Base-by-base conservation (phyloP, 2,888 invertebrate species). In the Spisula solida region DNA sequence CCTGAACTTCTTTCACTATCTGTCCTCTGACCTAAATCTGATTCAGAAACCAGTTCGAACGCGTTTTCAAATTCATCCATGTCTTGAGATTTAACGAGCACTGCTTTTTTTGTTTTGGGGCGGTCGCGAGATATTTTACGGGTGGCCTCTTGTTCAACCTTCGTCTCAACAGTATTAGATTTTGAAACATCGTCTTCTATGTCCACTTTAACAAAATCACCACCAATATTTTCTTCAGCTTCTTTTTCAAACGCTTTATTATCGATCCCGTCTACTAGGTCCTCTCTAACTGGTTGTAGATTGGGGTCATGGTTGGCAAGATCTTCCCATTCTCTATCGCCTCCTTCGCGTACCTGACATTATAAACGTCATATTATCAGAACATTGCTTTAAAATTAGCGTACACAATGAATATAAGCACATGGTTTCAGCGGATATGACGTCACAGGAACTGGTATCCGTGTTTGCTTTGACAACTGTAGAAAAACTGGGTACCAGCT, bases 1-100 rank as follows among this genome's bases (percentile, higher is more conserved):
- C 87, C 89, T 70, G 88, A 89, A 25, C 91, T 91, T 31, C 88
- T 56, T 47, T 91, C 91, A 84, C 91, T 91, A 31, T 82, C 91
- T 25, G 89, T 91, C 78, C 89, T 60, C 34, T 84, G 78, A 70
- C 87, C 89, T 41, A 91, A 81, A 55, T 91, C 91, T 16, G 86
- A 86, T 79, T 91, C 91, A 48, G 89, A 84, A 34, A 88, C 89
- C 31, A 79, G 81, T 81, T 85, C 91, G 78, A 91, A 91, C 25
- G 60, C 89, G 51, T 80, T 84, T n/a, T 91, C 91, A 70, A 88
- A 60, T 20, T 89, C 89, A 55, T 89, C 91, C 34, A 87, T 55
- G 25, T 85, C 83, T 10, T 78, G 41, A 16, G 87, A 78, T 84
- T 89, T 89, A 51, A 91, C 87, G 29, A 91, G 84, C 34, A 87